Evolutionary conservation across 2,888 invertebrate species (phyloP), one percentile per base, ranked within the genome.

Genomic region (Morpho deidamia): DNA sequence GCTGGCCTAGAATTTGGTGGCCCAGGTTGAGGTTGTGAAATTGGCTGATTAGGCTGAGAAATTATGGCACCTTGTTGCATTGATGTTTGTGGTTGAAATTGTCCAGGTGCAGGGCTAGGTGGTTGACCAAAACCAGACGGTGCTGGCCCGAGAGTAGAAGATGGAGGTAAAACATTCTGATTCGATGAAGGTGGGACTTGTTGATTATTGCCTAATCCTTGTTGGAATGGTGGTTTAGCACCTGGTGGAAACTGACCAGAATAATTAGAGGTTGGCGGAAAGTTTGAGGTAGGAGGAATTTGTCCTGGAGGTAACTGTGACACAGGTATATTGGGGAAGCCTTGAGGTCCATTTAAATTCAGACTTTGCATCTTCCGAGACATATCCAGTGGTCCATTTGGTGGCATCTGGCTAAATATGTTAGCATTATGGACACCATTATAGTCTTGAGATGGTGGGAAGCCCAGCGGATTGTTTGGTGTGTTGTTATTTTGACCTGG

Each of bases 401-500:
- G 66, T 48, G 80, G 77, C 68, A 78, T 71, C 55, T 83, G 84
- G 44, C 65, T 75, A 55, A 78, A 87, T 10, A 75, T 67, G 50
- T 86, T 89, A 0, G 87, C 76, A 60, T 86, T 87, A 51, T 81
- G 84, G 37, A 82, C 72, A 46, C 88, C 87, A 35, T 88, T 87
- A 58, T 66, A 81, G 54, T 89, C 88, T 67, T 86, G 83, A 2
- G 83, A 76, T 5, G 83, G 81, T 10, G 82, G 82, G 65, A 70
- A 84, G 52, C 70, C 68, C 32, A 83, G 64, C 0, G 87, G 85
- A 62, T 88, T 88, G 52, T 49, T 73, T 40, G 87, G 88, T 56
- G 81, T 72, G 66, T 89, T 89, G 58, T 90, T 90, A 58, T 87
- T 89, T 63, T 83, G 85, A 53, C 90, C 90, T 33, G 87, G 86